A percentile compares a stretch with the other conserved stretches of the same genome.
phyloP scores from a whole-genome alignment of 2,113 vertebrate species.

The Plecotus auritus region DNA sequence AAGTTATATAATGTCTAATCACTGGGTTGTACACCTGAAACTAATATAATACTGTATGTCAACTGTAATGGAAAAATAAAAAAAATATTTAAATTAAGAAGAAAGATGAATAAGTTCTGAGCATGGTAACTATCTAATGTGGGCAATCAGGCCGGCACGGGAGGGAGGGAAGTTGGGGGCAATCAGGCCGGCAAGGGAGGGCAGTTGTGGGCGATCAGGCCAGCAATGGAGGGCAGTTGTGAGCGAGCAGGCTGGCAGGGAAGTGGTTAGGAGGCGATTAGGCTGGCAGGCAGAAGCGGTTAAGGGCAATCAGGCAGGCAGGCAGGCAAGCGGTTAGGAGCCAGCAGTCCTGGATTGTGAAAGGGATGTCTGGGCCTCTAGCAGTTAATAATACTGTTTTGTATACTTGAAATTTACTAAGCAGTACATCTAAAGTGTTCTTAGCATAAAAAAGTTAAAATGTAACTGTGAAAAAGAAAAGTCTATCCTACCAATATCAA shows the following conservation, averaged over 20 bases:
- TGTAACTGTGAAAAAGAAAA: background rate
- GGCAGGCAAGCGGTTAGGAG: too few species aligned
- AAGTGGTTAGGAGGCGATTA: too few species aligned
- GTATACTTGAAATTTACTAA: background rate
- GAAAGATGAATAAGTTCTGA: background rate
- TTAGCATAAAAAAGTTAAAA: background rate
- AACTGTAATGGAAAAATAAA: background rate
- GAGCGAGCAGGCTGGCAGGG: too few species aligned
- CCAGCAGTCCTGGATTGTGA: too few species aligned
- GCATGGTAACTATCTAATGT: background rate
- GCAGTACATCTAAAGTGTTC: background rate
- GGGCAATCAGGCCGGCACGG: too few species aligned
- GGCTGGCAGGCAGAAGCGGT: too few species aligned
- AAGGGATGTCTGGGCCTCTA: too few species aligned
- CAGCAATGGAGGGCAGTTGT: too few species aligned
- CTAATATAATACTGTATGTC: background rate
- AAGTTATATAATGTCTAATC: background rate
- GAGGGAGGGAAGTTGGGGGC: too few species aligned
- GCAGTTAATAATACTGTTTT: background rate
- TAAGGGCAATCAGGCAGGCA: too few species aligned
- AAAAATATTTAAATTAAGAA: background rate
- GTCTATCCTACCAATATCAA: background rate
- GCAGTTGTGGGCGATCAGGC: too few species aligned
- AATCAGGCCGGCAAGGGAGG: too few species aligned
- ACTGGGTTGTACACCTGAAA: background rate